Evolutionary conservation across 2,797 vertebrate species (phyloP).

Genomic region (Poliocrania exsul): DNA sequence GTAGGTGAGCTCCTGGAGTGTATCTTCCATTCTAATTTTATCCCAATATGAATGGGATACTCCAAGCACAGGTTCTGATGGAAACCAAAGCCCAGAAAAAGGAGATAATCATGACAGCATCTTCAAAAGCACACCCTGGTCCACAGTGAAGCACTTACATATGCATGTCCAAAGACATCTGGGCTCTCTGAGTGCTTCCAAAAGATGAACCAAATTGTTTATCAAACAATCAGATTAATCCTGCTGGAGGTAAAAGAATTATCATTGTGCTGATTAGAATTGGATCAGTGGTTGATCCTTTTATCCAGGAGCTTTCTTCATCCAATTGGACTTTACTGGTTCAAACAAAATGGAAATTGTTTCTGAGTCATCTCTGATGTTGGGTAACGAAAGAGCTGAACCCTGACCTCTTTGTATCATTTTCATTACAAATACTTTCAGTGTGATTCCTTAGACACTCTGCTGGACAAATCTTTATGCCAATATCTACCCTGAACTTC

Average conservation of each 20-base stretch:
- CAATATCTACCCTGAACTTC: background rate
- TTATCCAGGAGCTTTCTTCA: conserved; percentile 4
- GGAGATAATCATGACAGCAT: background rate
- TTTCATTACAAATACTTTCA: background rate
- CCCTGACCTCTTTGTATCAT: background rate
- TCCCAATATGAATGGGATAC: background rate
- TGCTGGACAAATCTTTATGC: background rate
- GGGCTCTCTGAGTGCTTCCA: background rate
- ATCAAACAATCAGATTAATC: conserved; percentile 22
- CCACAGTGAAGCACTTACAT: background rate
- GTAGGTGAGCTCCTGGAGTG: background rate
- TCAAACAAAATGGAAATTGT: background rate
- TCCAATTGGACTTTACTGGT: background rate
- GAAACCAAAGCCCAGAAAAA: background rate
- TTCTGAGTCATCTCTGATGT: background rate
- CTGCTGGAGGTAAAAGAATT: conserved; percentile 12
- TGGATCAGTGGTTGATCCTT: conserved; percentile 12
- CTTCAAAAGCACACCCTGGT: background rate
- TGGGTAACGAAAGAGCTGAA: background rate
- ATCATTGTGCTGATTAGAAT: conserved; percentile 10
- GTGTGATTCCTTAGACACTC: background rate
- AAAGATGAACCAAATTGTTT: conserved; percentile 13
- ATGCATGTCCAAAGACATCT: background rate
- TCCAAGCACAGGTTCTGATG: background rate
- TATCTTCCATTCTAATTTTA: background rate